Evolutionary conservation across 2,797 vertebrate species (phyloP).

Genomic region (Protonibea diacanthus): DNA sequence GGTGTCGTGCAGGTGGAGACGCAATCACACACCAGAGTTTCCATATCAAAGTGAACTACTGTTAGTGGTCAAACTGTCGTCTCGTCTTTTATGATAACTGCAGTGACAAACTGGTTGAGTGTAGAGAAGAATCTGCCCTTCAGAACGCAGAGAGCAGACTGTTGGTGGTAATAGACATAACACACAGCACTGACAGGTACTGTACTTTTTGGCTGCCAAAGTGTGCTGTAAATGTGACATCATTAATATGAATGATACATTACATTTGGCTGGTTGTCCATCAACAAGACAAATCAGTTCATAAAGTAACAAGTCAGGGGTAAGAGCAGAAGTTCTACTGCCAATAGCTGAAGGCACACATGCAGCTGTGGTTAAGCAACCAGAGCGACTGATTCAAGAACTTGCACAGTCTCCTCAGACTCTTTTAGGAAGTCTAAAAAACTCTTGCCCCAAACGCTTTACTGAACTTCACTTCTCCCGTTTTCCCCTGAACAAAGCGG

Average conservation of each 20-base stretch:
- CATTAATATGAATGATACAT: not conserved
- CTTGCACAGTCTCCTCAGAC: constrained; percentile 2
- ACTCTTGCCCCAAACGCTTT: not conserved
- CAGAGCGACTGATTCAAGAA: not conserved
- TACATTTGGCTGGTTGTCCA: not conserved
- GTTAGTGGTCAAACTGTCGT: not conserved
- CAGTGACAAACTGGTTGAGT: not conserved
- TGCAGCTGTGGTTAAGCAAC: not conserved
- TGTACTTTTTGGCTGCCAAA: not conserved
- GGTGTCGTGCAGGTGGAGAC: constrained; percentile 21
- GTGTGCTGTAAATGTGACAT: not conserved
- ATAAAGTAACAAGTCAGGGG: too few species aligned
- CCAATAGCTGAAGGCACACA: not conserved
- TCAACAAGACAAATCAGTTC: constrained; percentile 1
- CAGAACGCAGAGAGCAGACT: too few species aligned
- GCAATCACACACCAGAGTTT: constrained; percentile 16
- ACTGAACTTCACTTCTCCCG: not conserved
- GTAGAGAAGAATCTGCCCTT: not conserved
- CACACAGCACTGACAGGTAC: too few species aligned
- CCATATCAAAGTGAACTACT: constrained; percentile 11
- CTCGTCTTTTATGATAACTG: not conserved
- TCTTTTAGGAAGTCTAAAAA: not conserved
- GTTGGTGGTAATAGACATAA: too few species aligned
- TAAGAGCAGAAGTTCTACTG: not conserved
- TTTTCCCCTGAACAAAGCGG: not conserved